Percentiles rank a stretch among this genome's conserved stretches.
phyloP scores from a whole-genome alignment of 2,113 vertebrate genomes.

The Siniperca chuatsi region DNA sequence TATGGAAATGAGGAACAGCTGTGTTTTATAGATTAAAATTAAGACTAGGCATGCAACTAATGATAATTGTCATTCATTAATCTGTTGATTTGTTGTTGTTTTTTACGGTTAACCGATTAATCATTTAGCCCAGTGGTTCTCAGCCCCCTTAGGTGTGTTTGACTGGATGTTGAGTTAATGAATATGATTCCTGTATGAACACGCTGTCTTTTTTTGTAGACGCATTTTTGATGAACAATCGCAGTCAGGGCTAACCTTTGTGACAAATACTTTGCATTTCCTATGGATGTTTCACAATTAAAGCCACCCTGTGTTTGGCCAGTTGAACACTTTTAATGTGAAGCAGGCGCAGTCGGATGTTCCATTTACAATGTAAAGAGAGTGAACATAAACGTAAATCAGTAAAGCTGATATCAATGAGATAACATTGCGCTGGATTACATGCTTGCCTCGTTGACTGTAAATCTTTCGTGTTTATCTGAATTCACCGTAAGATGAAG shows the following conservation, averaged over 20 bases:
- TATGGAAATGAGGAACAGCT: constrained; percentile 7
- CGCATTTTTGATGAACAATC: background rate
- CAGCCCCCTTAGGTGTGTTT: background rate
- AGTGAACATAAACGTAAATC: background rate
- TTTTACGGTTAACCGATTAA: background rate
- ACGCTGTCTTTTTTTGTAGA: no score
- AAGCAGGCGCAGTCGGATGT: background rate
- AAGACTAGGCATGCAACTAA: background rate
- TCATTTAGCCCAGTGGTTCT: background rate
- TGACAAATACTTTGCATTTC: background rate
- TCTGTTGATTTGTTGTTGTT: background rate
- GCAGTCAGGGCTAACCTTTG: background rate
- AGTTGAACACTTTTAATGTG: background rate
- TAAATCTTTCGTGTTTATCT: background rate
- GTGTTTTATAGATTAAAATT: constrained; percentile 34
- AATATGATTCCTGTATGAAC: background rate
- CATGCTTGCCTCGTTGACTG: background rate
- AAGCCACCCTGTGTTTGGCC: background rate
- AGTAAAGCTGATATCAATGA: background rate
- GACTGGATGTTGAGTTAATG: background rate
- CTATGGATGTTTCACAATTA: background rate
- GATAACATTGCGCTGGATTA: background rate
- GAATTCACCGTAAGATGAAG: background rate
- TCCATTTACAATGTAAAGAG: background rate
- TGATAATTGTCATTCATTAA: background rate